phyloP scores from a whole-genome alignment of 1,140 invertebrate species.

The Eupeodes corollae region DNA sequence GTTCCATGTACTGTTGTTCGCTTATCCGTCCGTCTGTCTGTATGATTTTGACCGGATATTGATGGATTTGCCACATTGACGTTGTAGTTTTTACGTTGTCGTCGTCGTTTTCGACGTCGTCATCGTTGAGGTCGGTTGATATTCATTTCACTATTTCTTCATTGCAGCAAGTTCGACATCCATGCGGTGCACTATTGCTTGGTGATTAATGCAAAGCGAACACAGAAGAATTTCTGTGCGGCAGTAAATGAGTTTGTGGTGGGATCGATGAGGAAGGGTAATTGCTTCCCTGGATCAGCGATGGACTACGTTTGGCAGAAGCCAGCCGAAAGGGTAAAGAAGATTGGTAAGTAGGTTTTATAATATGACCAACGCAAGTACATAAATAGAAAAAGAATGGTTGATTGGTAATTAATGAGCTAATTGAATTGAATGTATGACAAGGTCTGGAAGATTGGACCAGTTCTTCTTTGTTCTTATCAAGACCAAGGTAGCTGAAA shows the following conservation, averaged over 20 bases:
- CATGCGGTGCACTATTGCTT: conserved; percentile 34
- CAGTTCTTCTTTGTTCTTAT: too few species aligned
- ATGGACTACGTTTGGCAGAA: conserved; percentile 23
- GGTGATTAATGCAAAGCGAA: conserved; percentile 16
- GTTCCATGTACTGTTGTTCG: too few species aligned
- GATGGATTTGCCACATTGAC: too few species aligned
- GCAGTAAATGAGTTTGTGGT: conserved; percentile 15
- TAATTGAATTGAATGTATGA: too few species aligned
- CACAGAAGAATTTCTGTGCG: conserved; percentile 23
- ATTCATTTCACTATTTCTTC: background rate
- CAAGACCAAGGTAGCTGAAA: too few species aligned
- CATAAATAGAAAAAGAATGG: background rate
- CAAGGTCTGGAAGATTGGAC: too few species aligned
- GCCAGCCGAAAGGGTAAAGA: conserved; percentile 19
- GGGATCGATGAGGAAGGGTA: background rate
- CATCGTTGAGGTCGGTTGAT: background rate
- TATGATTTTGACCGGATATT: too few species aligned
- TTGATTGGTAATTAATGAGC: too few species aligned
- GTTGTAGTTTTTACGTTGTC: background rate
- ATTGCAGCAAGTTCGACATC: conserved; percentile 25
- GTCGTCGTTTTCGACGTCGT: too few species aligned
- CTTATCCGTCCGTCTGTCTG: too few species aligned
- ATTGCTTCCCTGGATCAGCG: conserved; percentile 9
- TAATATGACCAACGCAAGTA: too few species aligned
- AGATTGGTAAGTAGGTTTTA: conserved; percentile 17